phyloP scores from a whole-genome alignment of 1,140 invertebrate genomes.

The Ptiloglossa arizonensis region DNA sequence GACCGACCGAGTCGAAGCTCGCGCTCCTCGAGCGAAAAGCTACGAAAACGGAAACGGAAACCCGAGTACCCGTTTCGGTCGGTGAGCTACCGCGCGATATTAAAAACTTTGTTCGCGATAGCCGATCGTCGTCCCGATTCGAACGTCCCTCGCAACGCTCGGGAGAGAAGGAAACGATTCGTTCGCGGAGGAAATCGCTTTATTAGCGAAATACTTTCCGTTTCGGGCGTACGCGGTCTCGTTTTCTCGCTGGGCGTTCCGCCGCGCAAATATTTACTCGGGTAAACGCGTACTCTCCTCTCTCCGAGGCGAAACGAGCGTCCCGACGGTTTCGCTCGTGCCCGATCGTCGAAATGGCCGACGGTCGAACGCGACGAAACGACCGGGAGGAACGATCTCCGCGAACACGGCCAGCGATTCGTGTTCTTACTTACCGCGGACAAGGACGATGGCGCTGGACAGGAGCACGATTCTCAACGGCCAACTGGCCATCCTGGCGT shows the following conservation, averaged over 20 bases:
- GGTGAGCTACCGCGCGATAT: conserved; percentile 4
- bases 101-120: conserved; percentile 20
- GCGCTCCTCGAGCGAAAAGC: not conserved
- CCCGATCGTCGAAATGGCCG: conserved; percentile 34
- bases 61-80: not conserved
- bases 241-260: conserved; percentile 42
- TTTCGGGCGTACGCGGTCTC: conserved; percentile 11
- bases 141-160: no score
- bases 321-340: conserved; percentile 1
- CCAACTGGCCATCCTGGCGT: conserved; percentile 80
- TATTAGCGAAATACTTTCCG: conserved; percentile 16
- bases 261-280: conserved; percentile 49
- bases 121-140: no score
- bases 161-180: not conserved
- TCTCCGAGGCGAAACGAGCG: not conserved
- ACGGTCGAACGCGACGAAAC: conserved; percentile 32
- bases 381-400: conserved; percentile 36
- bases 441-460: conserved; percentile 79
- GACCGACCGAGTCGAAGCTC: conserved; percentile 36
- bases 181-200: not conserved
- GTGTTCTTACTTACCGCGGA: conserved; percentile 77
- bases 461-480: conserved; percentile 78
- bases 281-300: conserved; percentile 43
- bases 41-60: not conserved
- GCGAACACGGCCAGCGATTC: conserved; percentile 23